These are phyloP conservation scores for Tachyglossus aculeatus DNA, from an alignment of 2,797 vertebrate species.

Conservation along the genomic window DNA sequence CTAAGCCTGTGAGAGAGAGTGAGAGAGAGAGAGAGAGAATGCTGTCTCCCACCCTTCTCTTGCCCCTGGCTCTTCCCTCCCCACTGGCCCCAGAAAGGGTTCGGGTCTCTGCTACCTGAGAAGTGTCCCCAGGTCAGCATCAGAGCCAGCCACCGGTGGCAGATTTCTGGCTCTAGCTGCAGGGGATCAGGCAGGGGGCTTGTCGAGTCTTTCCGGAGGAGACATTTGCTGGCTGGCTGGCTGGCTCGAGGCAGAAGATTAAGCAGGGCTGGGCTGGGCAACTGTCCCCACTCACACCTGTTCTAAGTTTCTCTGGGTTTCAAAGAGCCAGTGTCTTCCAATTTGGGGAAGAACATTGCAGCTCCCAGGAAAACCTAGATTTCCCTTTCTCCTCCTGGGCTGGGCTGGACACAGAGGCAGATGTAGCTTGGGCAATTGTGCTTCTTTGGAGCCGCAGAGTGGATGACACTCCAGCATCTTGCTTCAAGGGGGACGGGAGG, in stretches of 20 bases:
- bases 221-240: slow-evolving; percentile 1
- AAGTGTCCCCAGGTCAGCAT: too few relatives aligned
- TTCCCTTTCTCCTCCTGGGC: too few relatives aligned
- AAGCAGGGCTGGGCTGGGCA: slow-evolving; percentile 57
- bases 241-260: slow-evolving; percentile 69
- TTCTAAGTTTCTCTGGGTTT: slow-evolving; percentile 67
- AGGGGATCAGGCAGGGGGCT: slow-evolving; percentile 16
- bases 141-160: too few relatives aligned
- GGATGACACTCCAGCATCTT: too few relatives aligned
- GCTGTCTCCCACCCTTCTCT: too few relatives aligned
- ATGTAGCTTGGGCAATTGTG: too few relatives aligned
- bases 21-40: too few relatives aligned
- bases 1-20: too few relatives aligned
- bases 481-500: too few relatives aligned
- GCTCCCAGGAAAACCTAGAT: too few relatives aligned
- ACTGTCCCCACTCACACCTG: slow-evolving; percentile 71
- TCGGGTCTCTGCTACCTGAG: fast-evolving
- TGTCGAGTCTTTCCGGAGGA: neutral
- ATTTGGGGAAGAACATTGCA: slow-evolving; percentile 30
- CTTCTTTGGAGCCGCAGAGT: too few relatives aligned
- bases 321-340: slow-evolving; percentile 67
- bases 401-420: too few relatives aligned
- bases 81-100: neutral
- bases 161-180: slow-evolving; percentile 29
- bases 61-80: neutral